Conservation (phyloP, 2,888 invertebrate genomes). For the Fissipunctia ypsillon region DNA sequence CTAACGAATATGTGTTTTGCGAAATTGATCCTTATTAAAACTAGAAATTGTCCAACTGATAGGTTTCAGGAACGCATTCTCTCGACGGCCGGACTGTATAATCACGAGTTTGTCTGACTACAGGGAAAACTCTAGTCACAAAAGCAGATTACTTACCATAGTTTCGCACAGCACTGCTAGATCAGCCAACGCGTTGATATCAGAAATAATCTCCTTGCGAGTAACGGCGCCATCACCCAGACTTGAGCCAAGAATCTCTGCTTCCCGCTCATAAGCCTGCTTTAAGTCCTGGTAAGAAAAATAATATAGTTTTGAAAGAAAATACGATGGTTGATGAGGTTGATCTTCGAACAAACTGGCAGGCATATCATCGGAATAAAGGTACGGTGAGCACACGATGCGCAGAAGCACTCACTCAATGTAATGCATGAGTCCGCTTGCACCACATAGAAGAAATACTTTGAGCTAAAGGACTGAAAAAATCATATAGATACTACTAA, state of each 20-base stretch:
- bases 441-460: neutral
- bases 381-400: neutral
- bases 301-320: neutral
- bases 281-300: slow-evolving; percentile 78
- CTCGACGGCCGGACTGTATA: too few species aligned
- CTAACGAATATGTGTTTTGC: too few species aligned
- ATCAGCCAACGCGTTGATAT: slow-evolving; percentile 95
- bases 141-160: slow-evolving; percentile 90
- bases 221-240: slow-evolving; percentile 96
- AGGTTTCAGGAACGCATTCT: too few species aligned
- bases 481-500: neutral
- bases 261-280: slow-evolving; percentile 93
- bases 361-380: neutral
- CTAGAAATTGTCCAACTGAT: too few species aligned
- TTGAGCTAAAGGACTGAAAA: neutral
- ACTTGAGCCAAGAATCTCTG: slow-evolving; percentile 97
- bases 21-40: too few species aligned
- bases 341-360: neutral
- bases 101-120: too few species aligned
- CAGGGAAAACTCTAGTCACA: too few species aligned
- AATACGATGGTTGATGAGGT: neutral
- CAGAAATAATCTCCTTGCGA: slow-evolving; percentile 96
- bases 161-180: slow-evolving; percentile 98
- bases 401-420: neutral
- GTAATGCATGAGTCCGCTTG: neutral